Evolutionary conservation across 2,113 vertebrate species (phyloP), one percentile per base, ranked within the genome.

Genomic region (Nibea albiflora): DNA sequence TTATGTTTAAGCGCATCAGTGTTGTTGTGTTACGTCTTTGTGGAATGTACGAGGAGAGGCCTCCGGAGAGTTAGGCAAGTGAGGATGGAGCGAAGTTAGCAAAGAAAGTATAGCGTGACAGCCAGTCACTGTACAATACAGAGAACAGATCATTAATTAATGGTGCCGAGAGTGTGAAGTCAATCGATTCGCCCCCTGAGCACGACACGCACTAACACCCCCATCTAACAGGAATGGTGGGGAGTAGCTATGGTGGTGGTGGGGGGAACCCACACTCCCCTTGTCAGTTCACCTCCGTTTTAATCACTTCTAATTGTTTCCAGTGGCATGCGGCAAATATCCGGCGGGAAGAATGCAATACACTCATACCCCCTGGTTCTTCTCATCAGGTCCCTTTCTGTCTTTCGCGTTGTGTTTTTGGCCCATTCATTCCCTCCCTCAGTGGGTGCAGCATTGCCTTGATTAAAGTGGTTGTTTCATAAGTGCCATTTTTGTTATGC

Each of bases 131-230:
- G 79, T 89, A 89, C 90, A 84, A 89, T 86, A 73, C 81, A 85
- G 80, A 75, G 87, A 88, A 65, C 81, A 91, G 89, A 94, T 92
- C 88, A 92, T 93, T 94, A 94, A 95, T 94, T 93, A 94, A 95
- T 92, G 93, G 84, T 90, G 87, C 83, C 16, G 91, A 78, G 82
- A 90, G 91, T 93, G 92, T 93, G 93, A 93, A 89, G 92, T 82
- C 90, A 94, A 95, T 93, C 77, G 86, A 94, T 95, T 94, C 77
- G 52, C 83, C 87, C 85, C 78, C 70, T 85, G 83, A 89, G 90
- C 86, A 92, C 54, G 83, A 86, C 90, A 91, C 52, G 88, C 92
- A 89, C 87, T 70, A 83, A 91, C 92, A 90, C 88, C 70, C 86
- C 73, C 65, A 76, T 92, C 90, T 90, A 85, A 82, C 78, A 73